Evolutionary conservation across 92 coral and sea anemone species (phyloP).

Genomic region (Scolanthus callimorphus): DNA sequence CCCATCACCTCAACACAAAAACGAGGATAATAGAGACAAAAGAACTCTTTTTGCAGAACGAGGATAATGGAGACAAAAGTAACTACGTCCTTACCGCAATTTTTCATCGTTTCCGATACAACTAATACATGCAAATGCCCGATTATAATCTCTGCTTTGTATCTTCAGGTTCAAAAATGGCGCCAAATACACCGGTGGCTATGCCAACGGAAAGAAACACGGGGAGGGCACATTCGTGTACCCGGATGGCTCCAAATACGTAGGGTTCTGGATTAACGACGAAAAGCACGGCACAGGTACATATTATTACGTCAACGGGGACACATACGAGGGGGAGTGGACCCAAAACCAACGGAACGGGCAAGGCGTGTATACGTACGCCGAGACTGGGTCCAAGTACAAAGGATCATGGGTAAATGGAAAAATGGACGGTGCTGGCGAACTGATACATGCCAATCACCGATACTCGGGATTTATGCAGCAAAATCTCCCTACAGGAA

Average conservation of each 20-base stretch:
- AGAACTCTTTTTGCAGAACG: too few species aligned
- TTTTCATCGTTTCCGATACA: too few species aligned
- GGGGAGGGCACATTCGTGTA: slow-evolving; percentile 90
- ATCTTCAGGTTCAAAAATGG: slow-evolving; percentile 79
- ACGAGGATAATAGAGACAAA: too few species aligned
- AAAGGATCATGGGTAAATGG: slow-evolving; percentile 94
- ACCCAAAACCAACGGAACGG: slow-evolving; percentile 91
- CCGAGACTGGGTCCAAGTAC: slow-evolving; percentile 88
- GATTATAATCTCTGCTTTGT: too few species aligned
- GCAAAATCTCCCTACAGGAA: slow-evolving; percentile 80
- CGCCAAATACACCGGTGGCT: slow-evolving; percentile 78
- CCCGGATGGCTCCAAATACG: slow-evolving; percentile 95
- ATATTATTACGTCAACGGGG: slow-evolving; percentile 90
- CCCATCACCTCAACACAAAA: too few species aligned
- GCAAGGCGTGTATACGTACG: slow-evolving; percentile 83
- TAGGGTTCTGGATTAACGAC: slow-evolving; percentile 93
- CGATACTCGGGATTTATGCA: slow-evolving; percentile 82
- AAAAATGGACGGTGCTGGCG: slow-evolving; percentile 91
- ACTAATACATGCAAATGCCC: too few species aligned
- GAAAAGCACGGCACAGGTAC: slow-evolving; percentile 88
- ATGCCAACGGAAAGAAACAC: slow-evolving; percentile 86
- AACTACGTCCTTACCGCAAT: too few species aligned
- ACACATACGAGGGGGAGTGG: slow-evolving; percentile 96
- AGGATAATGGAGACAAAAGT: too few species aligned
- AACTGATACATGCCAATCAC: slow-evolving; percentile 88